Conservation (phyloP, 2,113 vertebrate species). For the Phaethornis superciliosus region DNA sequence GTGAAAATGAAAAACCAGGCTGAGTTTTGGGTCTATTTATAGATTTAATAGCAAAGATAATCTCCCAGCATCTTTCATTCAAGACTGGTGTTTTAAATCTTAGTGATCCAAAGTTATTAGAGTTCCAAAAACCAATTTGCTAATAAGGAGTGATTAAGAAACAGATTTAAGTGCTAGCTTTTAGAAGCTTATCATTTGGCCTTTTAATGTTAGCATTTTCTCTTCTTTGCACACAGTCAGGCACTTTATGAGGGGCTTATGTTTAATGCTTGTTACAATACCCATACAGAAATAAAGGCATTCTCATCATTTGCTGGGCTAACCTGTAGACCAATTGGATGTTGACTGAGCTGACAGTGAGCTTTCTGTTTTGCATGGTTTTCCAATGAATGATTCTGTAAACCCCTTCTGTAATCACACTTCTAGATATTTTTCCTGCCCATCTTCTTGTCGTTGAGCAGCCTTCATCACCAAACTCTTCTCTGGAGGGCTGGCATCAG, state of each 20-base stretch:
- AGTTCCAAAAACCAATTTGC: neutral
- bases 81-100: neutral
- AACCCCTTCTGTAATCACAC: neutral
- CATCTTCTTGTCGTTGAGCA: neutral
- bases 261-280: neutral
- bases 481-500: neutral
- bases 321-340: neutral
- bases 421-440: neutral
- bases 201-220: neutral
- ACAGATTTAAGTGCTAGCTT: neutral
- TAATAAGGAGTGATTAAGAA: slow-evolving; percentile 20
- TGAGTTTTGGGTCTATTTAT: neutral
- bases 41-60: neutral
- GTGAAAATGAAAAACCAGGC: neutral
- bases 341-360: neutral
- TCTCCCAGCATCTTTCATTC: neutral
- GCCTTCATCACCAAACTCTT: neutral
- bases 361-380: neutral
- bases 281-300: neutral
- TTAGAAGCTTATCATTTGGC: neutral
- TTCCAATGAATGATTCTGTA: neutral
- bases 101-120: neutral
- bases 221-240: neutral
- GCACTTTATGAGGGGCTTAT: neutral
- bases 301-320: neutral